Percentiles rank a stretch among this genome's conserved stretches.
phyloP scores from a whole-genome alignment of 2,113 vertebrate species.

The Vulpes ferrilata region DNA sequence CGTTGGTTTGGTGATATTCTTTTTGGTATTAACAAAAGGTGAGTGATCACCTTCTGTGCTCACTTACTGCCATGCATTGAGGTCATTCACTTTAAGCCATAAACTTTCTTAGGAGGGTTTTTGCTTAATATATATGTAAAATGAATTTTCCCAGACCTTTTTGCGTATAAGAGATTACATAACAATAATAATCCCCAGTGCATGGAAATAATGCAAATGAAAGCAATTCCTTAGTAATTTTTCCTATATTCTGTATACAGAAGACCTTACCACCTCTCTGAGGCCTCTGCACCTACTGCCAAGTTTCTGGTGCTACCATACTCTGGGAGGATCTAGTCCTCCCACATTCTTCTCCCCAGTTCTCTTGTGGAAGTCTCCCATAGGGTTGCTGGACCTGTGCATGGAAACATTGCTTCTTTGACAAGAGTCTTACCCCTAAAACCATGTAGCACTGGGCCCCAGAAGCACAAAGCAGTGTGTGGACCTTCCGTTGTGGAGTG shows the following conservation, averaged over 20 bases:
- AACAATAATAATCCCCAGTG: background rate
- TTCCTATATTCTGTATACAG: background rate
- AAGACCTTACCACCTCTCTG: no score
- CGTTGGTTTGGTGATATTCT: background rate
- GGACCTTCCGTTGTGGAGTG: background rate
- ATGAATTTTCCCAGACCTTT: background rate
- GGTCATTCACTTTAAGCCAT: background rate
- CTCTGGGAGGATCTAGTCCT: no score
- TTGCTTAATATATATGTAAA: background rate
- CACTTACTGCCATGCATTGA: background rate
- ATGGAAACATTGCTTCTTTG: background rate
- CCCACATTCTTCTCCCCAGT: background rate
- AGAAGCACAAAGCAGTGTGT: background rate
- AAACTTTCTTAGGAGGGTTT: background rate
- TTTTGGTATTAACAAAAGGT: background rate
- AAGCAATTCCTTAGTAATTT: background rate
- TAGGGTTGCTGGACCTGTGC: accelerated
- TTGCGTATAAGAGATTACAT: background rate
- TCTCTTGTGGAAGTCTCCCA: background rate
- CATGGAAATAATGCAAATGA: background rate
- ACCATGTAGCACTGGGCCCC: no score
- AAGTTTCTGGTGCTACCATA: background rate
- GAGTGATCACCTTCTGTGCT: background rate
- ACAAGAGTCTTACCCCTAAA: background rate
- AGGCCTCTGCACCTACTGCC: background rate